These are phyloP conservation scores for Drosophila melanica DNA, from an alignment of 1,140 invertebrate genomes.

Conservation along the genomic window DNA sequence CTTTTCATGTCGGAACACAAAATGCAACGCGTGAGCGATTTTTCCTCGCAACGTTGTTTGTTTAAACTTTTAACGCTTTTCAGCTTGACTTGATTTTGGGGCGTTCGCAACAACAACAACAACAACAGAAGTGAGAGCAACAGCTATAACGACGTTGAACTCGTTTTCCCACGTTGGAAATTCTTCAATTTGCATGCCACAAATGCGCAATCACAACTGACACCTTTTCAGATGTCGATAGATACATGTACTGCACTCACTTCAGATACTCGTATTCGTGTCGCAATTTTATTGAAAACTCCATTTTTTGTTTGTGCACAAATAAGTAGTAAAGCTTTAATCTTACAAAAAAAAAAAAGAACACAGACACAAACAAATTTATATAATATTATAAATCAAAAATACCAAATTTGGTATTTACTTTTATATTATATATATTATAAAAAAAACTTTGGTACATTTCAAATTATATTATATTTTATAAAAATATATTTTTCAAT, in stretches of 20 bases:
- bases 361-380: too few species aligned
- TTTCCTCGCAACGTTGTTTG: slow-evolving; percentile 63
- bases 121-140: slow-evolving; percentile 17
- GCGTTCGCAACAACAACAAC: slow-evolving; percentile 46
- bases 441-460: too few species aligned
- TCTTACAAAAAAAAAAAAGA: too few species aligned
- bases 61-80: slow-evolving; percentile 75
- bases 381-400: too few species aligned
- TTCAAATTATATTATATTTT: neutral
- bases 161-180: slow-evolving; percentile 81
- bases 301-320: neutral
- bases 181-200: slow-evolving; percentile 80
- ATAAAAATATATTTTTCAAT: neutral
- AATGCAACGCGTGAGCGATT: slow-evolving; percentile 67
- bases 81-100: slow-evolving; percentile 69
- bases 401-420: too few species aligned
- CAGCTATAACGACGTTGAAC: slow-evolving; percentile 50
- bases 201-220: slow-evolving; percentile 71
- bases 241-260: slow-evolving; percentile 38
- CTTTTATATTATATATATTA: too few species aligned
- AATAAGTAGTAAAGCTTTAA: neutral
- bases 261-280: slow-evolving; percentile 29
- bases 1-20: slow-evolving; percentile 45
- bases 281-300: slow-evolving; percentile 26
- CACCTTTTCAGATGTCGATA: slow-evolving; percentile 64